Conservation (phyloP, 2,888 invertebrate species). For the Maniola hyperantus region DNA sequence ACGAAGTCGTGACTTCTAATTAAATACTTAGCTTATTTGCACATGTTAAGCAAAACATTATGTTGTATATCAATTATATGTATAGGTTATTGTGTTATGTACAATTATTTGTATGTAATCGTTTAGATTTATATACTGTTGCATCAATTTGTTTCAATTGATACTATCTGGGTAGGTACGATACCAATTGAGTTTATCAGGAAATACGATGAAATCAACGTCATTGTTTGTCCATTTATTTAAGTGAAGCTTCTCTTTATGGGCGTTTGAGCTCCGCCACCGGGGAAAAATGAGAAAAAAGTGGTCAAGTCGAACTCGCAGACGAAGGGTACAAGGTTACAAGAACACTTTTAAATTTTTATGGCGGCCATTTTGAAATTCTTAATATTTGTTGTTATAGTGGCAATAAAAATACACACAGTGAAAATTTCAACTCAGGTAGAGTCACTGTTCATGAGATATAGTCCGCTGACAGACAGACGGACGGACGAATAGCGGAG, state of each 20-base stretch:
- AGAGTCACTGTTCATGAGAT: too few relatives aligned
- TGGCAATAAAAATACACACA: too few relatives aligned
- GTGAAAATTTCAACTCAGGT: too few relatives aligned
- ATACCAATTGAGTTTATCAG: slow-evolving; percentile 59
- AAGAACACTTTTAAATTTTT: too few relatives aligned
- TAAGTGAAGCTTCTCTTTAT: neutral
- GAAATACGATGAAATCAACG: slow-evolving; percentile 40
- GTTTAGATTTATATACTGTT: slow-evolving; percentile 2
- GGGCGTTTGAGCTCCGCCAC: neutral
- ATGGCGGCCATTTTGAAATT: too few relatives aligned
- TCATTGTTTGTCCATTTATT: slow-evolving; percentile 9
- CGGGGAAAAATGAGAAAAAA: too few relatives aligned
- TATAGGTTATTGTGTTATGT: neutral
- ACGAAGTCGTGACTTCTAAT: slow-evolving; percentile 3
- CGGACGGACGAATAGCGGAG: too few relatives aligned
- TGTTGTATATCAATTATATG: slow-evolving; percentile 2
- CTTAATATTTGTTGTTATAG: too few relatives aligned
- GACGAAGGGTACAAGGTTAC: too few relatives aligned
- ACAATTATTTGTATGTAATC: slow-evolving; percentile 6
- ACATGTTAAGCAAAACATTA: neutral
- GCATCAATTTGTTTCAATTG: slow-evolving; percentile 69
- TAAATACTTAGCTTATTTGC: slow-evolving; percentile 6
- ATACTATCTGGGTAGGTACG: slow-evolving; percentile 47
- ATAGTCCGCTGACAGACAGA: too few relatives aligned
- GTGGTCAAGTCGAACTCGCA: too few relatives aligned